Evolutionary conservation across 1,140 invertebrate genomes (phyloP).

Genomic region (Penaeus chinensis): DNA sequence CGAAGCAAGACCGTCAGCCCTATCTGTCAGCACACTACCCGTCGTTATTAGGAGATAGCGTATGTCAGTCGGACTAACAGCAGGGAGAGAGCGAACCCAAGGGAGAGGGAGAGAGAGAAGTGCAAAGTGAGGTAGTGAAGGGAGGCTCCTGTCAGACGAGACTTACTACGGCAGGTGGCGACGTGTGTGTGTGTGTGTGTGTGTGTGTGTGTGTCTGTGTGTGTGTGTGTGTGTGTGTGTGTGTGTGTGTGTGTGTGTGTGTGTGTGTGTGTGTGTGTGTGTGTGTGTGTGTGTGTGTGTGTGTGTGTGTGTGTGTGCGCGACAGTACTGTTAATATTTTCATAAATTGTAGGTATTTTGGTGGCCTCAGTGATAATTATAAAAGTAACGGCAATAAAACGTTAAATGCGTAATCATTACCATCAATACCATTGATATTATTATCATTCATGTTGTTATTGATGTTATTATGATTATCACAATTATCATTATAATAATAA

Average conservation of each 20-base stretch:
- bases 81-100: background rate
- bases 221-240: background rate
- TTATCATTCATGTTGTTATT: background rate
- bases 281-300: background rate
- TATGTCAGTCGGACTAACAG: background rate
- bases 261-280: background rate
- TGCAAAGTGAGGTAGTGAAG: background rate
- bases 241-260: background rate
- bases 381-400: no score
- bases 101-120: slow-evolving; percentile 14
- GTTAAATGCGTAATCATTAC: no score
- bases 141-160: background rate
- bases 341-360: background rate
- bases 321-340: background rate
- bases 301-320: background rate
- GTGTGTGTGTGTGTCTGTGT: background rate
- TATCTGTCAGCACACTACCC: no score
- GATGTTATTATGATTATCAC: background rate
- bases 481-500: background rate
- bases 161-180: background rate
- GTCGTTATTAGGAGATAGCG: no score
- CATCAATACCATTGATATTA: background rate
- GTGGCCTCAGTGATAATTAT: no score
- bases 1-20: no score
- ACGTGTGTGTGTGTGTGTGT: background rate